Evolutionary conservation across 2,797 vertebrate species (phyloP).

Genomic region (Oryzias dopingdopingensis): DNA sequence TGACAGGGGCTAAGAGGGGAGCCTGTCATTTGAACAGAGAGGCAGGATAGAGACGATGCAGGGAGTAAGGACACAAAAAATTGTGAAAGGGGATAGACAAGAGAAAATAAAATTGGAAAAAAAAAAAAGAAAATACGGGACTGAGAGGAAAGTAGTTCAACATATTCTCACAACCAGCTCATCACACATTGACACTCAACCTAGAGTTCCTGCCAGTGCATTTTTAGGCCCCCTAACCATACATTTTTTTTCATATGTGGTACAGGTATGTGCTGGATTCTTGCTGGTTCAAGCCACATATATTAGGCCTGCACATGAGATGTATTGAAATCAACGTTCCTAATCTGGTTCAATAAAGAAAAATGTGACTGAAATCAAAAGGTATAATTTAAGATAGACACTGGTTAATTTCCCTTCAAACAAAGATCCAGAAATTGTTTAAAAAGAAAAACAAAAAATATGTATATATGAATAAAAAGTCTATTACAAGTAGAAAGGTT

Average conservation of each 20-base stretch:
- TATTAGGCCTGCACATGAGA: neutral
- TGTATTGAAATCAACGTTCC: no score
- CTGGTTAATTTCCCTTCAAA: no score
- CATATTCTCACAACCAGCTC: neutral
- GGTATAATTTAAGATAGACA: no score
- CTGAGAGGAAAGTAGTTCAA: conserved; percentile 16
- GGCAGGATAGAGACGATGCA: conserved; percentile 32
- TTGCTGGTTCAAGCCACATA: neutral
- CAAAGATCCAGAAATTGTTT: no score
- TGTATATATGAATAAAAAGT: no score
- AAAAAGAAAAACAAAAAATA: no score
- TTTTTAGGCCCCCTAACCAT: neutral
- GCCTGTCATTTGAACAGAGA: conserved; percentile 59
- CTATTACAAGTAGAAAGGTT: no score
- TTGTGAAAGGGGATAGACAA: conserved; percentile 12
- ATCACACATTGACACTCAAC: neutral
- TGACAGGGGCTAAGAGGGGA: conserved; percentile 67
- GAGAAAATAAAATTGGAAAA: conserved; percentile 6
- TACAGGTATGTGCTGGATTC: neutral
- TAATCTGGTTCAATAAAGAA: no score
- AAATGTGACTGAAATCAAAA: no score
- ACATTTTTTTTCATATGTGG: neutral
- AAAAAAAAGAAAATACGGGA: conserved; percentile 26
- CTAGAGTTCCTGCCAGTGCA: neutral
- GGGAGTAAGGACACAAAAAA: conserved; percentile 43